A percentile compares a stretch with the other conserved stretches of the same genome.
phyloP scores from a whole-genome alignment of 1,140 invertebrate species.

The Augochlora pura region DNA sequence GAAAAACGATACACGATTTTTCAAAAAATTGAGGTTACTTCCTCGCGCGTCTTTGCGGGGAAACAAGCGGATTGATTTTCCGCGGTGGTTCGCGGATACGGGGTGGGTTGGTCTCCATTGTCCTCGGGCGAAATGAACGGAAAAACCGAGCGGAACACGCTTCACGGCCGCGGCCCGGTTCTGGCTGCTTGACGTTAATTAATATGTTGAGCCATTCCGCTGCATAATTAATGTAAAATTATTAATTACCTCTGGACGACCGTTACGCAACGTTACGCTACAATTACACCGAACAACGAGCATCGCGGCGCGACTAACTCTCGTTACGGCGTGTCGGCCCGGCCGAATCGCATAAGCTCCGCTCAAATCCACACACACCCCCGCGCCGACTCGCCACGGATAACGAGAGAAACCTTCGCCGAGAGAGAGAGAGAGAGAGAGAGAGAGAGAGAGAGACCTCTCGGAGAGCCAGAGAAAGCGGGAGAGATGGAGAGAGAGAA shows the following conservation, averaged over 20 bases:
- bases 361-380: not conserved
- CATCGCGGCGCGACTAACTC: constrained; percentile 28
- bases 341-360: constrained; percentile 15
- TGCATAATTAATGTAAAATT: constrained; percentile 50
- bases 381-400: not conserved
- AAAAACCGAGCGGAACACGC: not conserved
- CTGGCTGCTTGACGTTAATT: constrained; percentile 22
- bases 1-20: too few relatives aligned
- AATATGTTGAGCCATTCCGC: constrained; percentile 30
- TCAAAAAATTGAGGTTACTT: too few relatives aligned
- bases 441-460: too few relatives aligned
- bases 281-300: constrained; percentile 30
- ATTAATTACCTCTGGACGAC: constrained; percentile 38
- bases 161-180: not conserved
- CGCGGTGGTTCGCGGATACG: too few relatives aligned
- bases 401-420: not conserved
- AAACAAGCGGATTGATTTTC: too few relatives aligned
- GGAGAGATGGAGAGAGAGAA: too few relatives aligned
- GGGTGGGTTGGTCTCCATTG: not conserved
- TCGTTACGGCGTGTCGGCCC: constrained; percentile 31
- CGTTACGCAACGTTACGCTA: constrained; percentile 41
- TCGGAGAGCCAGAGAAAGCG: too few relatives aligned
- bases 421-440: too few relatives aligned
- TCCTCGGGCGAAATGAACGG: not conserved
- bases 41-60: too few relatives aligned